Base-by-base conservation (phyloP, 1,140 invertebrate species). In the Hyles euphorbiae region DNA sequence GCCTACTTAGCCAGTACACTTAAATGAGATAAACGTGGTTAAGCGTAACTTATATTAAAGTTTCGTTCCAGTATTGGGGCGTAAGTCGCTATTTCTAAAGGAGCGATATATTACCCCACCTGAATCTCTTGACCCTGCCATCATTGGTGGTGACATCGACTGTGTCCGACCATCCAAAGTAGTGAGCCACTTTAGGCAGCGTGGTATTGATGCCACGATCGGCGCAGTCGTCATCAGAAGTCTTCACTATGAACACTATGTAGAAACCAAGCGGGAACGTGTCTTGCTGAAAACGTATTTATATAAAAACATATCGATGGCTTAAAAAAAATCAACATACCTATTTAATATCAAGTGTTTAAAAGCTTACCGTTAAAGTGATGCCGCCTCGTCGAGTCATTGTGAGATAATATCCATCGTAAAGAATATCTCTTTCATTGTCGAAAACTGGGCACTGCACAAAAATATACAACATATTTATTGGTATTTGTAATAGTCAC, bases 231-330 rank as follows among this genome's bases (percentile, higher is more conserved):
- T 87, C 90, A 69, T 97, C 94, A 53, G 93, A 93, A 0, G 92
- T 91, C 87, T 96, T 94, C 55, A 96, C 93, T 11, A 96, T 94
- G 67, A 97, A 91, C 4, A 97, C 94, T n/a, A 97, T 89, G 82
- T 94, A 96, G 79, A 97, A 95, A 3, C 95, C 94, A 53, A 57
- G 33, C 3, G 58, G 61, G 36, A 63, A 63, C 45, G 49, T 67
- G 3, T 56, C 55, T 60, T 60, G 57, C 62, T 60, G 55, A 10
- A 57, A 53, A 6, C 9, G 22, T 0, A 22, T 22, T 22, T 22
- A 22, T 22, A 22, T 22, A 0, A 22, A 22, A 22, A 22, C 22
- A 22, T 22, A 22, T 22, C 22, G 1, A 22, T 22, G 22, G 22
- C 22, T 22, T 22, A 22, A 22, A 1, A 22, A 22, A 22, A 22